Base-by-base conservation (phyloP, 2,888 invertebrate species). In the Bombylius discolor region DNA sequence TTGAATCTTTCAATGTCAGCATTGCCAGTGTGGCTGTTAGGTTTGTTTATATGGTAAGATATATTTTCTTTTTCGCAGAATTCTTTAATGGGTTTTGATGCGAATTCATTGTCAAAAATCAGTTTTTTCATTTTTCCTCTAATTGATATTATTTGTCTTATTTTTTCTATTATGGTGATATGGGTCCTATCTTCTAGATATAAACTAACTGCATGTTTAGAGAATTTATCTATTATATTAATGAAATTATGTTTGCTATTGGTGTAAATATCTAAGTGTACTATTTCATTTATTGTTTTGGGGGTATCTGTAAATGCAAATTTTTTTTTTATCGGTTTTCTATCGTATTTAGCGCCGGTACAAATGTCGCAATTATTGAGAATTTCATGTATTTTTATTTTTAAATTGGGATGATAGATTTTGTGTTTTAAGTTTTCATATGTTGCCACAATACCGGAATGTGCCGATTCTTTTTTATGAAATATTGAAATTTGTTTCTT, bases 201-300 rank as follows among this genome's bases (percentile, higher is more conserved):
- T 3, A 58, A 49, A 23, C 51, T 55, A 8, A 49, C 47, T 7
- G 59, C 57, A 44, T 57, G 56, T 48, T 62, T 62, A 45, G 60
- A 57, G 50, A 60, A 60, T 52, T 58, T 60, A 45, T 62, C 58
- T 8, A 59, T 59, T 32, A n/a, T n/a, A n/a, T n/a, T n/a, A n/a
- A n/a, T n/a, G n/a, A n/a, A n/a, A n/a, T n/a, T n/a, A n/a, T n/a
- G n/a, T n/a, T n/a, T n/a, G n/a, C n/a, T n/a, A n/a, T n/a, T n/a
- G n/a, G n/a, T n/a, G n/a, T n/a, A n/a, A n/a, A n/a, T n/a, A n/a
- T n/a, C n/a, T n/a, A n/a, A n/a, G n/a, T n/a, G n/a, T n/a, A n/a
- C n/a, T n/a, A n/a, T n/a, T n/a, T n/a, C n/a, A n/a, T n/a, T n/a
- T n/a, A n/a, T n/a, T n/a, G n/a, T n/a, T n/a, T n/a, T n/a, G n/a